Conservation (phyloP, 2,113 vertebrate species). For the Labeo catla region DNA sequence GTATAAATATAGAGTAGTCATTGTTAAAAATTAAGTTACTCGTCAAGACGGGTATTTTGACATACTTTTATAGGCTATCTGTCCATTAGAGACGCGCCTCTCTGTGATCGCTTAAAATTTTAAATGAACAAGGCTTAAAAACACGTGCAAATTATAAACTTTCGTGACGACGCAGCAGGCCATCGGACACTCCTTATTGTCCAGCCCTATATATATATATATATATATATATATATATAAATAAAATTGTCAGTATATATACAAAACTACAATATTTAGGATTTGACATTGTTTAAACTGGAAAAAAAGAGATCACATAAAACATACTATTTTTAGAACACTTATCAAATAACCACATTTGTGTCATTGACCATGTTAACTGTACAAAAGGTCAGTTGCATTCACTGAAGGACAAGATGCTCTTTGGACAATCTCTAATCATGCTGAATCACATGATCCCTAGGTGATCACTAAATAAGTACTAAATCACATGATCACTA, state of each 20-base stretch:
- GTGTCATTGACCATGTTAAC: neutral
- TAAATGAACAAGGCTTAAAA: too few relatives aligned
- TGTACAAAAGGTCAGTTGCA: constrained; percentile 11
- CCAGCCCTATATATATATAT: too few relatives aligned
- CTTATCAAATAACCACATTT: neutral
- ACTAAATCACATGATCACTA: neutral
- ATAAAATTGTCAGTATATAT: neutral
- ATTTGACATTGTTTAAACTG: neutral
- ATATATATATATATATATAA: too few relatives aligned
- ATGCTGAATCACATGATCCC: neutral
- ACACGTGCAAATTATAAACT: too few relatives aligned
- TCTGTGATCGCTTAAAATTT: too few relatives aligned
- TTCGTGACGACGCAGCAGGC: too few relatives aligned
- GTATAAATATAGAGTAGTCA: too few relatives aligned
- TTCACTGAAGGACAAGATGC: neutral
- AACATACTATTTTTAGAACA: neutral
- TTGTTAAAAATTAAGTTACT: too few relatives aligned
- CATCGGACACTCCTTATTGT: too few relatives aligned
- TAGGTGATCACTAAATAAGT: neutral
- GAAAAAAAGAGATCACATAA: neutral
- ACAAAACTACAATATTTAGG: neutral
- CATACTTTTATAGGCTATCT: too few relatives aligned
- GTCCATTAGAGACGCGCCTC: too few relatives aligned
- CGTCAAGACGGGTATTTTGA: too few relatives aligned
- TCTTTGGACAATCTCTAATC: neutral